Evolutionary conservation across 2,113 vertebrate genomes (phyloP), one percentile per base, ranked within the genome.

Genomic region (Grus americana): DNA sequence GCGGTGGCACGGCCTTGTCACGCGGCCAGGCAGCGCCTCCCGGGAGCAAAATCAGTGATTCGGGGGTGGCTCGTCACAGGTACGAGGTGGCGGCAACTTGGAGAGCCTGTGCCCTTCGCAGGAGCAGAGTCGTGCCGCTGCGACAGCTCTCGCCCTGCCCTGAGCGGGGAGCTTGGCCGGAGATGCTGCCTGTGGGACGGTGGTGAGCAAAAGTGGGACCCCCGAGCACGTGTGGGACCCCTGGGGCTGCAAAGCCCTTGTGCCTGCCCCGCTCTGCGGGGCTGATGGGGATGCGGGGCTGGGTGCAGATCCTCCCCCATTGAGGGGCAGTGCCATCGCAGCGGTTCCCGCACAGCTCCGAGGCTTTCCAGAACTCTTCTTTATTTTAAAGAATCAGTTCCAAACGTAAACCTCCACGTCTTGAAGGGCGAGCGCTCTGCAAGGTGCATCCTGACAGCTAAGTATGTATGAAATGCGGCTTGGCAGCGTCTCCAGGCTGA

Each of bases 1-100:
- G 2, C 3, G 13, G 47, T 44, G 46, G 34, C 40, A 30, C 0
- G 0, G 36, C 72, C 57, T 63, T 1, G 0, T 27, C 2, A 0
- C 52, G 19, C 0, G 4, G 46, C 23, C 50, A 9, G 65, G 54
- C 52, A 72, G 49, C 84, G 73, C 67, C 63, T 15, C 46, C 24
- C 4, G 5, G 54, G 50, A 26, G 49, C 40, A 47, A 9, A 59
- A 38, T 4, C 1, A 13, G 8, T 8, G 6, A 0, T 47, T 20
- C 7, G 9, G 15, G 16, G 36, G 42, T 58, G 34, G 21, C 50
- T 59, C 3, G 2, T 59, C 40, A 30, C 26, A 26, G 38, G 24
- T 30, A 12, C 2, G 3, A 81, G 76, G 52, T 40, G 63, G 26
- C 15, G 46, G 10, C 15, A 19, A 23, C 14, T 22, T 9, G 22